Evolutionary conservation across 2,888 invertebrate species (phyloP).

Genomic region (Balanococcus diminutus): DNA sequence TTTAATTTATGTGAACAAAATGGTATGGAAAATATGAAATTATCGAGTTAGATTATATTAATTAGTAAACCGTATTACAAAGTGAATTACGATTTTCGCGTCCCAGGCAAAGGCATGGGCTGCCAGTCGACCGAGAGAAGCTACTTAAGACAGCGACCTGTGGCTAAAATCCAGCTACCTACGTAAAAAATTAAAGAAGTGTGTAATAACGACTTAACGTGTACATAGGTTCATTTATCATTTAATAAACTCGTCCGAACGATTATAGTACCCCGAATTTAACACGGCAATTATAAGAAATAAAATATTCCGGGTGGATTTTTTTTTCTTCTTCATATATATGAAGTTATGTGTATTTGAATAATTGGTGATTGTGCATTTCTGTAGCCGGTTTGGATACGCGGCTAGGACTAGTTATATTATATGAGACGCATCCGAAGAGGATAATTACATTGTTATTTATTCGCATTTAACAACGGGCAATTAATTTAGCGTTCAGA

Average conservation of each 20-base stretch:
- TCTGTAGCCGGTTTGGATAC: not conserved
- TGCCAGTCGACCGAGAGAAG: not conserved
- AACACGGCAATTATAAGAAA: slow-evolving; percentile 16
- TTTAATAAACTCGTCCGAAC: slow-evolving; percentile 36
- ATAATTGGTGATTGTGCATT: not conserved
- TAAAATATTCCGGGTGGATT: not conserved
- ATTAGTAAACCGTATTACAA: not conserved
- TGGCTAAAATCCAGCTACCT: slow-evolving; percentile 8
- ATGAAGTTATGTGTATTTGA: not conserved
- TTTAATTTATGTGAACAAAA: slow-evolving; percentile 8
- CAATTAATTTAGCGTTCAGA: not conserved
- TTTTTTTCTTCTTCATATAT: not conserved
- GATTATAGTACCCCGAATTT: slow-evolving; percentile 38
- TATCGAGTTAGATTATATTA: slow-evolving; percentile 24
- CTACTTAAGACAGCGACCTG: not conserved
- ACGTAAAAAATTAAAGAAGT: not conserved
- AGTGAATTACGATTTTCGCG: slow-evolving; percentile 6
- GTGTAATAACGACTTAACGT: slow-evolving; percentile 29
- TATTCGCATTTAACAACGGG: slow-evolving; percentile 8
- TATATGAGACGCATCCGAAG: not conserved
- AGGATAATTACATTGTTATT: slow-evolving; percentile 3
- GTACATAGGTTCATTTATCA: slow-evolving; percentile 46
- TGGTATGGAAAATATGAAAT: not conserved
- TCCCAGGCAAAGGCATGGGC: not conserved
- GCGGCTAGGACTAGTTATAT: not conserved